phyloP scores from a whole-genome alignment of 2,888 invertebrate genomes.

The Empis stercorea region DNA sequence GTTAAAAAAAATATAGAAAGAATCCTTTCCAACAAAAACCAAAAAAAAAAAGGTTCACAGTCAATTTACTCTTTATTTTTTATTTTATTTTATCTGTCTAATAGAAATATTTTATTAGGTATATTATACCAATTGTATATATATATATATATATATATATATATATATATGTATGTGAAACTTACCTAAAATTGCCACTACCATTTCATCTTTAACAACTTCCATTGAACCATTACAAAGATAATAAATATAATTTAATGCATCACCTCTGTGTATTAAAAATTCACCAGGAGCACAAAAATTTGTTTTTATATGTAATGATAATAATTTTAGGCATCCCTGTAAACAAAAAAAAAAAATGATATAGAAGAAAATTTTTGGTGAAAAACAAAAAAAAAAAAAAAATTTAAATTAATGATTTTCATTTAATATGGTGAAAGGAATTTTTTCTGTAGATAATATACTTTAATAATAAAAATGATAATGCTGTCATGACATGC shows the following conservation, averaged over 20 bases:
- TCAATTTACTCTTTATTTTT: no score
- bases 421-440: background rate
- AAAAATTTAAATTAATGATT: constrained; percentile 1
- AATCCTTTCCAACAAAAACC: no score
- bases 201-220: constrained; percentile 91
- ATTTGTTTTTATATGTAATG: constrained; percentile 83
- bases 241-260: constrained; percentile 85
- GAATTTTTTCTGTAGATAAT: no score
- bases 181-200: constrained; percentile 90
- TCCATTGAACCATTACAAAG: constrained; percentile 97
- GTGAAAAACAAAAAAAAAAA: constrained; percentile 6
- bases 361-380: no score
- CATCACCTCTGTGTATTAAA: constrained; percentile 87
- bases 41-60: no score
- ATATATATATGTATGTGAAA: background rate
- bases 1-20: no score
- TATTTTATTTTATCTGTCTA: no score
- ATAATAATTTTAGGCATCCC: constrained; percentile 84
- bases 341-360: constrained; percentile 13
- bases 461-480: background rate
- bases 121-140: no score
- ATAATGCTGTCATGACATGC: background rate
- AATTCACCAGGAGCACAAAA: constrained; percentile 95
- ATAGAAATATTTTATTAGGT: no score
- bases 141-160: no score